Conservation (phyloP, 2,888 invertebrate genomes). For the Tetheella fluctuosa region DNA sequence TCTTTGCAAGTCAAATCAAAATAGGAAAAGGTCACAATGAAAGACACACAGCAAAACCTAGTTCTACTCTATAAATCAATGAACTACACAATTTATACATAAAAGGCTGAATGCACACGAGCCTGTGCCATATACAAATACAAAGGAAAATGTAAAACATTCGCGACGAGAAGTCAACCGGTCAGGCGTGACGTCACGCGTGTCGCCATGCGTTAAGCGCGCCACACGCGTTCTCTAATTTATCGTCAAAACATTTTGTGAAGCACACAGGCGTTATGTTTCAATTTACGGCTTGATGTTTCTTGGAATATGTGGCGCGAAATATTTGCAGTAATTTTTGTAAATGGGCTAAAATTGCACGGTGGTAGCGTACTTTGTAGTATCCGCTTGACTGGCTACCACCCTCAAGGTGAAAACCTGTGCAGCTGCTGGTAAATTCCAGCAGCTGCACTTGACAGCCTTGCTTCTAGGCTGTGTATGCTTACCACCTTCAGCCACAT, state of each 20-base stretch:
- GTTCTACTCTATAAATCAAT: background rate
- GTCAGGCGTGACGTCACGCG: conserved; percentile 10
- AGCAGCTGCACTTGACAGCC: too few relatives aligned
- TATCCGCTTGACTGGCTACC: too few relatives aligned
- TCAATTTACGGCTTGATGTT: conserved; percentile 3
- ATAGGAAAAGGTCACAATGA: too few relatives aligned
- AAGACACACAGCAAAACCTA: too few relatives aligned
- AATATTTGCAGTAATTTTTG: background rate
- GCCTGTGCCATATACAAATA: background rate
- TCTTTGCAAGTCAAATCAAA: too few relatives aligned
- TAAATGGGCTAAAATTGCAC: background rate
- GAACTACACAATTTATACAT: background rate
- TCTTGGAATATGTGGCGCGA: conserved; percentile 1
- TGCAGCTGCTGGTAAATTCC: too few relatives aligned
- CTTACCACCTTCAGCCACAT: too few relatives aligned
- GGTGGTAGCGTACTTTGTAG: too few relatives aligned
- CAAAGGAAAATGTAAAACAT: conserved; percentile 1
- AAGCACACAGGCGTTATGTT: conserved; percentile 8
- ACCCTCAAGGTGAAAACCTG: too few relatives aligned
- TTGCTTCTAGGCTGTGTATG: too few relatives aligned
- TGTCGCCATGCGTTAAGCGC: conserved; percentile 20
- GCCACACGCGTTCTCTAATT: conserved; percentile 23
- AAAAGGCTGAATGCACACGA: conserved; percentile 1
- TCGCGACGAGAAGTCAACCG: conserved; percentile 12
- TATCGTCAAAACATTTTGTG: conserved; percentile 23